These are phyloP conservation scores for Parauchenoglanis punctatus DNA, from an alignment of 2,797 vertebrate genomes.

Conservation along the genomic window DNA sequence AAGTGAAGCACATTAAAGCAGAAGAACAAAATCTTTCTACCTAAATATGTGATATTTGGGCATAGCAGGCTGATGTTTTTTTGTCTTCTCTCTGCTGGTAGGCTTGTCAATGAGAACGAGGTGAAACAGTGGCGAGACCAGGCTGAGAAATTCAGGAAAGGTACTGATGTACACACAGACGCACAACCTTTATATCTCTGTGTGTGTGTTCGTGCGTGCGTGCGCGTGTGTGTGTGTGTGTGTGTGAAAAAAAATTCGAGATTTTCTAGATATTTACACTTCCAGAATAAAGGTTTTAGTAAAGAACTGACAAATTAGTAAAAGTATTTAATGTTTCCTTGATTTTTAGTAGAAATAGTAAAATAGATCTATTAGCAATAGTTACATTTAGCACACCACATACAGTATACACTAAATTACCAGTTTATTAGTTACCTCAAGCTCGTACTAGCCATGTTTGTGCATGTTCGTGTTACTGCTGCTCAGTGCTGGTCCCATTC, in stretches of 20 bases:
- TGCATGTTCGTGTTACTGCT: not conserved
- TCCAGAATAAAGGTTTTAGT: not conserved
- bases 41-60: not conserved
- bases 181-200: not conserved
- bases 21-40: not conserved
- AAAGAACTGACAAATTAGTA: not conserved
- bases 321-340: not conserved
- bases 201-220: not conserved
- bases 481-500: not conserved
- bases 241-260: too few relatives aligned
- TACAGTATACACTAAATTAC: not conserved
- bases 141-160: slow-evolving; percentile 96
- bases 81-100: slow-evolving; percentile 59
- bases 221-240: not conserved
- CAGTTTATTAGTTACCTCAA: not conserved
- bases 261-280: not conserved
- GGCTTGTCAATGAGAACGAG: slow-evolving; percentile 97
- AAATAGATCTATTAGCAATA: not conserved
- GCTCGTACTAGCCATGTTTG: not conserved
- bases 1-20: not conserved
- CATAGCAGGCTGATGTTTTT: not conserved
- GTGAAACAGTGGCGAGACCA: slow-evolving; percentile 96
- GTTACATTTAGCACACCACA: not conserved
- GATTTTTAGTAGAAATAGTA: not conserved
- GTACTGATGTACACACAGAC: slow-evolving; percentile 67